phyloP scores from a whole-genome alignment of 2,888 invertebrate genomes.

The Agonopterix arenella region DNA sequence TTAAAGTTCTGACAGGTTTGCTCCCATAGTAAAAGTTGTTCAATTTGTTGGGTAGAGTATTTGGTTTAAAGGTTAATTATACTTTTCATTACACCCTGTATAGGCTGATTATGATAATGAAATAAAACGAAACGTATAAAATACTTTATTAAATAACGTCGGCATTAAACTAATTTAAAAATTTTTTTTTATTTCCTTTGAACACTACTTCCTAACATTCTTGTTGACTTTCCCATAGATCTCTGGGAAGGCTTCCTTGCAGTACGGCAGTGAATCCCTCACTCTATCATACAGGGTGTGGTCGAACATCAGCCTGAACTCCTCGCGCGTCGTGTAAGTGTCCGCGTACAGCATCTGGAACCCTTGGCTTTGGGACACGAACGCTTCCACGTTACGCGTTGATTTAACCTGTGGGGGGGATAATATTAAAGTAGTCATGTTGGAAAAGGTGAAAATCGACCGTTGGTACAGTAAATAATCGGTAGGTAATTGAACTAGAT shows the following conservation, averaged over 20 bases:
- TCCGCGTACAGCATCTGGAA: constrained; percentile 93
- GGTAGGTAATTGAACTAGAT: no score
- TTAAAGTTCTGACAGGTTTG: no score
- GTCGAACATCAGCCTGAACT: constrained; percentile 89
- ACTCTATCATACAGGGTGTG: constrained; percentile 84
- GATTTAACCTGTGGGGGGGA: constrained; percentile 58
- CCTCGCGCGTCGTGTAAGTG: constrained; percentile 83
- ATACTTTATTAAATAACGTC: no score
- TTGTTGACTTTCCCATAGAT: constrained; percentile 86
- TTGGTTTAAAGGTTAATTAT: no score
- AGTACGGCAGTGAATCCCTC: constrained; percentile 72
- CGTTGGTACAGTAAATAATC: no score
- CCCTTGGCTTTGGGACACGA: constrained; percentile 81
- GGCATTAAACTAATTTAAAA: background rate
- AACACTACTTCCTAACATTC: constrained; percentile 61
- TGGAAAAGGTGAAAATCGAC: no score
- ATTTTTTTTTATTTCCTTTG: background rate
- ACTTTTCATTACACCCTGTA: no score
- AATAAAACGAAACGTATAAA: no score
- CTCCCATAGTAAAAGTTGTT: no score
- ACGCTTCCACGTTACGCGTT: constrained; percentile 82
- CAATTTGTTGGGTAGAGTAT: no score
- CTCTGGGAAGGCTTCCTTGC: constrained; percentile 85
- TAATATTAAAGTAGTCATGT: no score
- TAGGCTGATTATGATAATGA: no score